Percentiles rank a stretch among this genome's conserved stretches.
phyloP scores from a whole-genome alignment of 2,888 invertebrate species.

The Panopea generosa region DNA sequence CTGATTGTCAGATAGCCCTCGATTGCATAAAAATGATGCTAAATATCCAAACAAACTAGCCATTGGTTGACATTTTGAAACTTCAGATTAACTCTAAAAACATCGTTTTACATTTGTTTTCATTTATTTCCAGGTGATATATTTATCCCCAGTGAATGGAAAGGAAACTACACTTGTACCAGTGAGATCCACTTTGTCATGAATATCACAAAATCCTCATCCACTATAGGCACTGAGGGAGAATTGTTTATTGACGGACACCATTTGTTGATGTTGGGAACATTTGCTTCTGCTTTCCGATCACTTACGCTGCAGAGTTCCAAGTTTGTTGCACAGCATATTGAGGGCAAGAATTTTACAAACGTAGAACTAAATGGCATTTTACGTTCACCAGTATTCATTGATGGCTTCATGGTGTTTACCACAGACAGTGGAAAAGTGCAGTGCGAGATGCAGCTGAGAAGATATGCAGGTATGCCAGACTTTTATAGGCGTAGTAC shows the following conservation, averaged over 20 bases:
- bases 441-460: slow-evolving; percentile 48
- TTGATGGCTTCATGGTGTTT: slow-evolving; percentile 47
- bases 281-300: slow-evolving; percentile 37
- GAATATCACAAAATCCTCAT: slow-evolving; percentile 48
- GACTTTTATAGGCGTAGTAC: too few species aligned
- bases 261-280: slow-evolving; percentile 34
- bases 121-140: slow-evolving; percentile 18
- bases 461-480: slow-evolving; percentile 42
- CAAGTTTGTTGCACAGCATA: slow-evolving; percentile 12
- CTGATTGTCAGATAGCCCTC: too few species aligned
- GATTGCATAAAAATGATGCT: too few species aligned
- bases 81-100: neutral
- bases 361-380: slow-evolving; percentile 46
- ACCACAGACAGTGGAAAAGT: slow-evolving; percentile 21
- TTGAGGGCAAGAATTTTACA: slow-evolving; percentile 53
- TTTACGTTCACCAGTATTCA: slow-evolving; percentile 24
- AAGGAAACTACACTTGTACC: slow-evolving; percentile 59
- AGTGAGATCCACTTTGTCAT: slow-evolving; percentile 34
- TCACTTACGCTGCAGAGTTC: slow-evolving; percentile 43
- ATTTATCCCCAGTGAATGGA: slow-evolving; percentile 67
- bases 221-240: slow-evolving; percentile 37
- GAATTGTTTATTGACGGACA: slow-evolving; percentile 31
- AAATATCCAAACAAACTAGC: too few species aligned
- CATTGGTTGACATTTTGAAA: too few species aligned
- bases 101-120: too few species aligned